Evolutionary conservation across 2,888 invertebrate species (phyloP), one percentile per base, ranked within the genome.

Genomic region (Rhagophthalmus giganteus): DNA sequence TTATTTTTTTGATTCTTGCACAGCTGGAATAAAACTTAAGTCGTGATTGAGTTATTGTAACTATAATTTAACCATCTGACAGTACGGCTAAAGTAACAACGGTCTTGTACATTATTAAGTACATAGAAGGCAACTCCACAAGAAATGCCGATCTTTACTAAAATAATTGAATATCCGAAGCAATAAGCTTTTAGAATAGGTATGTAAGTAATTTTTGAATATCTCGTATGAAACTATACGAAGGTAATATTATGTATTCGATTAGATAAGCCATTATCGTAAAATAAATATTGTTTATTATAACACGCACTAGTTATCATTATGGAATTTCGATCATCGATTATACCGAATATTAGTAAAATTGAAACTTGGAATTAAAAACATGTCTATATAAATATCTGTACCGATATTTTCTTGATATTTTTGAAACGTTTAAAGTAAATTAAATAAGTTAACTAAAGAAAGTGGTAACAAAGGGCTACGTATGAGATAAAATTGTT

Each of bases 1-100:
- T 72, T 68, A 67, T 71, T 74, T 73, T 74, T 71, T 71, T 66
- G 67, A 64, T 64, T 60, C 63, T 46, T 60, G 62, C 59, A 57
- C 64, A 64, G 66, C 61, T 62, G 66, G 62, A 64, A 59, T 70
- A 70, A 70, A 70, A 68, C 68, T 71, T 62, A 66, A 68, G 68
- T 74, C 74, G 73, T 72, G 74, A 75, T 75, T 75, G 74, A 74
- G 74, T 75, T 73, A 74, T 74, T 74, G 72, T 61, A 62, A 62
- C 59, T 55, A 63, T 63, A 63, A 61, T 60, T 63, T 63, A 59
- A 50, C 41, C 47, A 12, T 20, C 32, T 52, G 52, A 46, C 52
- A 52, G 28, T 12, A 48, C 20, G 37, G 39, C 33, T 39, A 47
- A 45, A 32, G 47, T 39, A 47, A 39, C 47, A 47, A 47, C 39